Percentiles rank a stretch among this genome's conserved stretches.
Conservation (phyloP, 2,797 vertebrate genomes). For the Enteromius trimaculatus region DNA sequence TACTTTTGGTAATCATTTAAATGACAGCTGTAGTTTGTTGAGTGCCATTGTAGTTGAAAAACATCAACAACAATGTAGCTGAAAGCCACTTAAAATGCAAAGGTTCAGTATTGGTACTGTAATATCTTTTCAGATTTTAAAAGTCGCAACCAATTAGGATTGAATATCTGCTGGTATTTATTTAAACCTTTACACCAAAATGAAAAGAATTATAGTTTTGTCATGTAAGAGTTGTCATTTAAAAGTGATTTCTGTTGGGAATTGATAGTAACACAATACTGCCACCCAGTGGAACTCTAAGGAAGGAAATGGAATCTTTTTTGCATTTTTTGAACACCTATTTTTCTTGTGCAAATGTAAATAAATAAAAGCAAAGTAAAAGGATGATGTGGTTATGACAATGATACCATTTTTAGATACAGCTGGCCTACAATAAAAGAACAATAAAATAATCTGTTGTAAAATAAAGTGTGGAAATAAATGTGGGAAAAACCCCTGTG, state of each 20-base stretch:
- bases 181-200: background rate
- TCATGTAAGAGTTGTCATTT: background rate
- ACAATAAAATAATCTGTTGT: background rate
- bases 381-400: background rate
- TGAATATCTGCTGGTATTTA: background rate
- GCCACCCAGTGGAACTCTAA: slow-evolving; percentile 42
- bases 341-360: background rate
- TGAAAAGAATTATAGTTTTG: background rate
- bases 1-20: background rate
- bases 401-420: background rate
- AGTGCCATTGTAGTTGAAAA: background rate
- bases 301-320: background rate
- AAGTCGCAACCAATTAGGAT: background rate
- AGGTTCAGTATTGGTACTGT: background rate
- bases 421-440: background rate
- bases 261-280: slow-evolving; percentile 28
- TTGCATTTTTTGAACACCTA: background rate
- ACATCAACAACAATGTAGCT: background rate
- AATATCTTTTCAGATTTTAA: background rate
- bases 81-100: background rate
- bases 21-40: background rate
- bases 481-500: background rate
- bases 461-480: background rate
- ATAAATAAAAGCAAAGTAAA: background rate
- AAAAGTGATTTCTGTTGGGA: no score